Conservation (phyloP, 1,140 invertebrate genomes). For the Drosophila prosaltans region DNA sequence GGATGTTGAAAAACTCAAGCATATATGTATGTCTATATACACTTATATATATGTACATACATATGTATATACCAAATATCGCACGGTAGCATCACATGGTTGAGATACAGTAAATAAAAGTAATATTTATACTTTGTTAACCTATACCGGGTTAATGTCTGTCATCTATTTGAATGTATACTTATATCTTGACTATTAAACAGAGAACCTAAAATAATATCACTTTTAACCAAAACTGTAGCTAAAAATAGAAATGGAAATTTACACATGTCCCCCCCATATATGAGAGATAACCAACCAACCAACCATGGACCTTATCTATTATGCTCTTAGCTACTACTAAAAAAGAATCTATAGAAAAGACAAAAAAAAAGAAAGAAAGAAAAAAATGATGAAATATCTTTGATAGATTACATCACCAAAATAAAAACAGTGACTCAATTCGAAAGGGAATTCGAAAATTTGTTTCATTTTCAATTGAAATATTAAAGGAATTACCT, state of each 20-base stretch:
- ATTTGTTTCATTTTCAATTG: neutral
- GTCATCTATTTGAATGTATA: slow-evolving; percentile 19
- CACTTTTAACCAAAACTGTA: slow-evolving; percentile 2
- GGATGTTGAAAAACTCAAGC: slow-evolving; percentile 45
- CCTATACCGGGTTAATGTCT: neutral
- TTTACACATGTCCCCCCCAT: slow-evolving; percentile 36
- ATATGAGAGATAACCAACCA: slow-evolving; percentile 32
- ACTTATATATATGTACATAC: no score
- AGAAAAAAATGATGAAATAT: slow-evolving; percentile 54
- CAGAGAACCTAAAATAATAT: slow-evolving; percentile 37
- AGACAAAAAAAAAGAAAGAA: neutral
- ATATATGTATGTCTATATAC: slow-evolving; percentile 16
- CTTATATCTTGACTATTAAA: slow-evolving; percentile 16
- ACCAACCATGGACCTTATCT: slow-evolving; percentile 38
- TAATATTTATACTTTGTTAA: neutral
- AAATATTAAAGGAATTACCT: neutral
- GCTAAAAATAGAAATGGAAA: slow-evolving; percentile 55
- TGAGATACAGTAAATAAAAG: slow-evolving; percentile 29
- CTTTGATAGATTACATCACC: slow-evolving; percentile 47
- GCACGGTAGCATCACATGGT: slow-evolving; percentile 2
- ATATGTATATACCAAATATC: no score
- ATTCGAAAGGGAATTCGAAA: slow-evolving; percentile 3
- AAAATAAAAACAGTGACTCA: neutral
- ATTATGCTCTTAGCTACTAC: slow-evolving; percentile 30
- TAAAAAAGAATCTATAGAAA: neutral